phyloP scores from a whole-genome alignment of 2,113 vertebrate genomes.

The Toxotes jaculatrix region DNA sequence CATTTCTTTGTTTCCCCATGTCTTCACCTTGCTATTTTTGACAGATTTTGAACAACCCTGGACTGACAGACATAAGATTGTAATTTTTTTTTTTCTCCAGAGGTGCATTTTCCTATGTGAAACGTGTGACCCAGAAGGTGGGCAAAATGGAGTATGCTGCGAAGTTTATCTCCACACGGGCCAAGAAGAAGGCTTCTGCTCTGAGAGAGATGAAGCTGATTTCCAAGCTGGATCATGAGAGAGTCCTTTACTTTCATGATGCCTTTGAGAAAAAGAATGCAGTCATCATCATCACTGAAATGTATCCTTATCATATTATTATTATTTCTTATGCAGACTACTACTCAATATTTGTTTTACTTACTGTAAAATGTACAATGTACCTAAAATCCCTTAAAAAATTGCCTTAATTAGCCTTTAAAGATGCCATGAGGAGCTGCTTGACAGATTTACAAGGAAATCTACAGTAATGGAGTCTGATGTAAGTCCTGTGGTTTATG shows the following conservation, averaged over 20 bases:
- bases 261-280: slow-evolving; percentile 96
- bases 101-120: slow-evolving; percentile 97
- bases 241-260: slow-evolving; percentile 93
- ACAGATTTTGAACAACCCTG: background rate
- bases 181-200: slow-evolving; percentile 89
- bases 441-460: slow-evolving; percentile 92
- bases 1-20: background rate
- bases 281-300: slow-evolving; percentile 92
- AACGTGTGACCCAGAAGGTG: slow-evolving; percentile 91
- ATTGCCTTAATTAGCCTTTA: slow-evolving; percentile 67
- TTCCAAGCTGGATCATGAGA: slow-evolving; percentile 92
- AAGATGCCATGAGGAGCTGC: slow-evolving; percentile 94
- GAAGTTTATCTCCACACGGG: slow-evolving; percentile 95
- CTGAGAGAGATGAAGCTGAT: slow-evolving; percentile 91
- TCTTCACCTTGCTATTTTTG: background rate
- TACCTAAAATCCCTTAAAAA: background rate
- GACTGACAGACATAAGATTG: background rate
- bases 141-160: slow-evolving; percentile 90
- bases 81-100: slow-evolving; percentile 75
- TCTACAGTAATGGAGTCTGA: slow-evolving; percentile 91
- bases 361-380: background rate
- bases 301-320: slow-evolving; percentile 87
- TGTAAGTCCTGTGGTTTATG: slow-evolving; percentile 81
- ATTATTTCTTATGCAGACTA: background rate
- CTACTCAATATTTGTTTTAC: background rate